Base-by-base conservation (phyloP, 1,140 invertebrate genomes). In the Drosophila truncata region DNA sequence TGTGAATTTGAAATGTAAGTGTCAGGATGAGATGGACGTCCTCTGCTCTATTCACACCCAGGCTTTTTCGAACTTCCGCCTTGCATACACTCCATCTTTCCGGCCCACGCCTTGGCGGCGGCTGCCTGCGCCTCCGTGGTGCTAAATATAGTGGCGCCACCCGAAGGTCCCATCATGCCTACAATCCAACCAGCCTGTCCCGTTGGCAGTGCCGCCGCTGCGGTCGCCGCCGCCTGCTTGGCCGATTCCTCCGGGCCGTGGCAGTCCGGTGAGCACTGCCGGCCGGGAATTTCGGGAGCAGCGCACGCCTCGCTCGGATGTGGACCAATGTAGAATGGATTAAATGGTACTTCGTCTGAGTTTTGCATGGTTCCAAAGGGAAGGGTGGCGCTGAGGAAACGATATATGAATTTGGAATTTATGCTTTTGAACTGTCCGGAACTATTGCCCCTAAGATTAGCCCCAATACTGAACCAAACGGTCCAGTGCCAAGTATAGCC, bases 251-350 rank as follows among this genome's bases (percentile, higher is more conserved):
- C 49, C 18, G 9, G 9, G 31, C 20, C 8, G 29, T 47, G 55
- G n/a, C 62, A 52, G n/a, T 23, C 39, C 5, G 83, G 83, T 8
- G 76, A 86, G 25, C 83, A 87, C 16, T 74, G 47, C 3, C 29
- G 60, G 5, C 44, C 33, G 16, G 46, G 46, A 5, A 20, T 1
- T 16, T 70, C 77, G 5, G 44, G 18, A 4, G 29, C 10, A 9
- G 81, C 78, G 16, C 84, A 88, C 1, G 81, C 85, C 44, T 63
- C 27, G 35, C 78, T 85, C 8, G 84, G 84, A 72, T 88, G 70
- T 1, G 85, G 84, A 3, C 84, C 84, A 46, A 88, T 90, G 50
- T 88, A 90, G 78, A 88, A 88, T 4, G 84, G 84, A 62, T 88
- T 88, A 44, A 90, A 88, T 14, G 65, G 72, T 7, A 18, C 49